Conservation (phyloP, 2,113 vertebrate genomes). For the Solea solea region DNA sequence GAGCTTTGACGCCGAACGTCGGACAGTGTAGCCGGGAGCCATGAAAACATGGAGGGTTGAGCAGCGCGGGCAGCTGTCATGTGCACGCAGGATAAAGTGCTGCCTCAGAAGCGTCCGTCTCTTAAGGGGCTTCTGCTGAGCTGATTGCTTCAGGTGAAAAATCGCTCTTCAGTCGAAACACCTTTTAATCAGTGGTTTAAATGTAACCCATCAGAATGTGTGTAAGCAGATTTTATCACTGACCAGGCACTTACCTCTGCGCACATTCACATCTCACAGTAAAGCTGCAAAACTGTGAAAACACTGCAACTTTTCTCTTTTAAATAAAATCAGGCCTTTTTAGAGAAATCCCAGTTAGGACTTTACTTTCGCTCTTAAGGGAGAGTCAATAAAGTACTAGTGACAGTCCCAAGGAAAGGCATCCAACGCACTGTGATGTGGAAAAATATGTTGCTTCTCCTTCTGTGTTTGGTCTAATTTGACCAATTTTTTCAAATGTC, state of each 20-base stretch:
- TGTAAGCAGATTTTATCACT: conserved; percentile 80
- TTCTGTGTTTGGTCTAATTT: too few relatives aligned
- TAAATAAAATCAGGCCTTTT: too few relatives aligned
- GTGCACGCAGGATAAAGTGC: conserved; percentile 63
- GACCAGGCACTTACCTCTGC: conserved; percentile 68
- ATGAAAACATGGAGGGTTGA: conserved; percentile 42
- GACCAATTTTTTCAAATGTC: too few relatives aligned
- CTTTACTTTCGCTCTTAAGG: too few relatives aligned
- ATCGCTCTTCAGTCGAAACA: conserved; percentile 62
- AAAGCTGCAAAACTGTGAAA: conserved; percentile 26
- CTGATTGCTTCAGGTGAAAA: conserved; percentile 71
- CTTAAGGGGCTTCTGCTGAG: conserved; percentile 62
- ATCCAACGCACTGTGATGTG: too few relatives aligned
- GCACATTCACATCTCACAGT: conserved; percentile 48
- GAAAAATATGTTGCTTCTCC: too few relatives aligned
- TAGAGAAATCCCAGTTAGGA: too few relatives aligned
- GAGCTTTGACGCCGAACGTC: conserved; percentile 61
- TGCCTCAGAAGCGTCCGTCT: conserved; percentile 77
- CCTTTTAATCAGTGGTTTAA: conserved; percentile 77
- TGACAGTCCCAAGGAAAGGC: too few relatives aligned
- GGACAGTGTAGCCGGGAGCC: conserved; percentile 68
- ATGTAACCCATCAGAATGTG: conserved; percentile 63
- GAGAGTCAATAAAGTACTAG: too few relatives aligned
- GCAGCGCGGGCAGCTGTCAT: conserved; percentile 60
- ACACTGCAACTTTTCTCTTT: conserved; percentile 16